A percentile compares a stretch with the other conserved stretches of the same genome.
Evolutionary conservation across 2,888 invertebrate species (phyloP).

Genomic region (Adelphocoris suturalis): DNA sequence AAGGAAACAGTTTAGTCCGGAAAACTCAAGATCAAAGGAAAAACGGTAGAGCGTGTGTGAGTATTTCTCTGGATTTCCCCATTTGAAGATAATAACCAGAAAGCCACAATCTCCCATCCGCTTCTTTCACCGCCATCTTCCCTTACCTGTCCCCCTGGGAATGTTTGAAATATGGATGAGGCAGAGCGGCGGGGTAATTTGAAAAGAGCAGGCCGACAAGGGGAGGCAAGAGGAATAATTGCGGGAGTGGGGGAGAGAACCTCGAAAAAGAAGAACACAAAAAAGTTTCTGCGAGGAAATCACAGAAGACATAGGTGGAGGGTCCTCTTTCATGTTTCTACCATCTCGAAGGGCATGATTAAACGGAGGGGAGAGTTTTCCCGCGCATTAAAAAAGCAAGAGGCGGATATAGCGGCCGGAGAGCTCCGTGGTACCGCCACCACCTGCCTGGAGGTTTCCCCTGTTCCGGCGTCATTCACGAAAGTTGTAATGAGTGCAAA

Average conservation of each 20-base stretch:
- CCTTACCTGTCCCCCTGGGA: not conserved
- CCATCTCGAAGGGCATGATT: slow-evolving; percentile 51
- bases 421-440: not conserved
- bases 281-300: slow-evolving; percentile 34
- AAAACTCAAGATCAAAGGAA: not conserved
- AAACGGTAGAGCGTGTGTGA: not conserved
- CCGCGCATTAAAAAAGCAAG: slow-evolving; percentile 39
- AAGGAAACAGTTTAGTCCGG: not conserved
- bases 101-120: not conserved
- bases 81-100: not conserved
- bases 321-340: slow-evolving; percentile 48
- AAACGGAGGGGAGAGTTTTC: slow-evolving; percentile 28
- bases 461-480: not conserved
- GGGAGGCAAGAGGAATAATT: slow-evolving; percentile 23
- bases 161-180: slow-evolving; percentile 46
- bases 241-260: slow-evolving; percentile 34
- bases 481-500: slow-evolving; percentile 61
- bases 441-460: not conserved
- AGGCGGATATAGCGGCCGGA: slow-evolving; percentile 17
- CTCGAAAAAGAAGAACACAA: not conserved
- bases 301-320: slow-evolving; percentile 60
- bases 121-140: not conserved
- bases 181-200: slow-evolving; percentile 33
- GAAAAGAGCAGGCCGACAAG: slow-evolving; percentile 7
- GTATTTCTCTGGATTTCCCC: not conserved